Conservation (phyloP, 2,888 invertebrate species). For the Limnephilus auricula region DNA sequence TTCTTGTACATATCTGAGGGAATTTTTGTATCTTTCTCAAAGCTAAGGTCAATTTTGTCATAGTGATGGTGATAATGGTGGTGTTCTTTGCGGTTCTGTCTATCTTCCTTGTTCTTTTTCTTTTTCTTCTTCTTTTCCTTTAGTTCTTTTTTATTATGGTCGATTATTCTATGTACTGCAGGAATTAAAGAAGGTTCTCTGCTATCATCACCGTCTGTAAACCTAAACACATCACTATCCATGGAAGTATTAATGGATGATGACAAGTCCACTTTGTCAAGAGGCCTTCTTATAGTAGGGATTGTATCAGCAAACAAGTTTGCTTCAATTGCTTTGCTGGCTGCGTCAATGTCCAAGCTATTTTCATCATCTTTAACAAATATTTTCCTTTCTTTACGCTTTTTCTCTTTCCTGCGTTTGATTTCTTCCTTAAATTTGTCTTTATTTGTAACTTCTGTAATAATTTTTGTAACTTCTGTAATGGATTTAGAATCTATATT, state of each 20-base stretch:
- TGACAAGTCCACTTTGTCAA: constrained; percentile 67
- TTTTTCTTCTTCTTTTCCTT: constrained; percentile 92
- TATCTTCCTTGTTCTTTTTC: constrained; percentile 89
- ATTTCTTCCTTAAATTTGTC: constrained; percentile 76
- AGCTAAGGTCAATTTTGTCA: constrained; percentile 72
- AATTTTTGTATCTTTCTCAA: constrained; percentile 64
- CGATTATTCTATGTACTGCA: constrained; percentile 67
- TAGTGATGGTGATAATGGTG: constrained; percentile 84
- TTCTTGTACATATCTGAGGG: constrained; percentile 66
- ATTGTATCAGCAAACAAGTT: constrained; percentile 84
- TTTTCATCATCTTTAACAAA: constrained; percentile 83
- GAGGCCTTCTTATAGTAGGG: constrained; percentile 70
- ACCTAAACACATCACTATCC: constrained; percentile 79
- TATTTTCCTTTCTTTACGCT: constrained; percentile 80
- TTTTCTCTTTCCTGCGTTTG: constrained; percentile 81
- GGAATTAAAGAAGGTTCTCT: constrained; percentile 72
- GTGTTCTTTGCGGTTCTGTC: constrained; percentile 82
- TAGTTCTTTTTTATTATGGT: constrained; percentile 78
- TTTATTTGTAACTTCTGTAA: constrained; percentile 68
- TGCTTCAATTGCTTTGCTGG: constrained; percentile 89
- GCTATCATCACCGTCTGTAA: constrained; percentile 79
- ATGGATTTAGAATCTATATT: constrained; percentile 66
- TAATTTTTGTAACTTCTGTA: constrained; percentile 68
- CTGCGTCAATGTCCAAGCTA: constrained; percentile 88
- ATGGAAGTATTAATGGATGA: constrained; percentile 69